Evolutionary conservation across 2,888 invertebrate genomes (phyloP).

Genomic region (Pterostichus madidus): DNA sequence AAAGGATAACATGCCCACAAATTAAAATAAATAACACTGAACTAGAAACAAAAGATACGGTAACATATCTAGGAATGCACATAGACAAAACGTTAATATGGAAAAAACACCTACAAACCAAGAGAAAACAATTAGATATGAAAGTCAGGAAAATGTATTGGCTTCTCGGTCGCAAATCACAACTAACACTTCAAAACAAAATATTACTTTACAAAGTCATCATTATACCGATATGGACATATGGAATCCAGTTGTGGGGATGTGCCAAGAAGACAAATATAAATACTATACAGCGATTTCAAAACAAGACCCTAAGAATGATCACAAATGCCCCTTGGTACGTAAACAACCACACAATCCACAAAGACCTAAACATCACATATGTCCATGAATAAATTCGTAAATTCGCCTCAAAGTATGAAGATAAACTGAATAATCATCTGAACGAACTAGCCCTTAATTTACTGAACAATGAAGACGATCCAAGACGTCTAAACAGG

Average conservation of each 20-base stretch:
- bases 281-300: conserved; percentile 20
- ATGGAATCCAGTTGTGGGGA: conserved; percentile 64
- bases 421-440: conserved; percentile 26
- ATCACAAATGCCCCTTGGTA: conserved; percentile 59
- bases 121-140: no score
- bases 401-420: conserved; percentile 23
- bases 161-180: no score
- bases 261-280: conserved; percentile 28
- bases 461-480: neutral
- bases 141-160: no score
- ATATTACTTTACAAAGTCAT: no score
- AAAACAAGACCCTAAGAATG: conserved; percentile 58
- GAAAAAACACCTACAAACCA: conserved; percentile 15
- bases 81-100: conserved; percentile 14
- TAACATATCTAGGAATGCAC: conserved; percentile 29
- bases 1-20: conserved; percentile 53
- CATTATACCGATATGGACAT: no score
- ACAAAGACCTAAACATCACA: no score
- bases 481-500: neutral
- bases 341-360: conserved; percentile 9
- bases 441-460: no score
- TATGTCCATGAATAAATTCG: no score
- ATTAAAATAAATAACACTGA: neutral
- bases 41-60: conserved; percentile 31
- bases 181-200: no score